A percentile compares a stretch with the other conserved stretches of the same genome.
These are phyloP conservation scores for Sandelia bainsii DNA, from an alignment of 2,797 vertebrate species.

Conservation along the genomic window DNA sequence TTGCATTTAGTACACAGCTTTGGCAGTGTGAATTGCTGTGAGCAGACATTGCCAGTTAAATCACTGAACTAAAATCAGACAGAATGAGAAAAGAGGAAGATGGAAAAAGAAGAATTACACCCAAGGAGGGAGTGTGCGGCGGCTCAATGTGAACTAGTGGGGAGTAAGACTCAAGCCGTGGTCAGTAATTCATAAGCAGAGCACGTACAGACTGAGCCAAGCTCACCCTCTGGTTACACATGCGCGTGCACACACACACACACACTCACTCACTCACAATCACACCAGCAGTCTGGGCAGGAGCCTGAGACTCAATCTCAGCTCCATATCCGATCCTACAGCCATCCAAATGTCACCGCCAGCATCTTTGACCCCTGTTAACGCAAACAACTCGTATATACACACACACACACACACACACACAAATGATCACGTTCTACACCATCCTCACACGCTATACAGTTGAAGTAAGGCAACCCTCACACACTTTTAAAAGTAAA, in stretches of 20 bases:
- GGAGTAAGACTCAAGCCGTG: slow-evolving; percentile 58
- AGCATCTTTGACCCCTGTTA: slow-evolving; percentile 58
- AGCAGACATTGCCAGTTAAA: slow-evolving; percentile 27
- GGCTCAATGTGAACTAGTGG: slow-evolving; percentile 45
- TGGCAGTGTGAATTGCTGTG: slow-evolving; percentile 8
- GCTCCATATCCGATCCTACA: slow-evolving; percentile 46
- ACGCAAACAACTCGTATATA: slow-evolving; percentile 7
- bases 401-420: slow-evolving; percentile 4
- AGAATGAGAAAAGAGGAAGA: slow-evolving; percentile 24
- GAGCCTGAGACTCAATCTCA: slow-evolving; percentile 45
- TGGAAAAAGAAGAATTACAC: background rate
- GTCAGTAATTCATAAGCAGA: slow-evolving; percentile 74
- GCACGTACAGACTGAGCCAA: slow-evolving; percentile 70
- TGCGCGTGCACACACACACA: slow-evolving; percentile 19
- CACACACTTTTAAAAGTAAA: slow-evolving; percentile 25
- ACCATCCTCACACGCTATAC: background rate
- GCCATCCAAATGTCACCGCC: slow-evolving; percentile 53
- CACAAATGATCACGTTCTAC: background rate
- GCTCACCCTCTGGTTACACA: slow-evolving; percentile 67
- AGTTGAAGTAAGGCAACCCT: background rate
- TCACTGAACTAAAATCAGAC: slow-evolving; percentile 39
- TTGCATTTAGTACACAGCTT: slow-evolving; percentile 27
- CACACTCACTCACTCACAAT: slow-evolving; percentile 23
- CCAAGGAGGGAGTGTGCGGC: slow-evolving; percentile 2
- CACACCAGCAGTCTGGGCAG: slow-evolving; percentile 40